These are phyloP conservation scores for Sarcophaga subvicina DNA, from an alignment of 2,888 invertebrate species.

Conservation along the genomic window DNA sequence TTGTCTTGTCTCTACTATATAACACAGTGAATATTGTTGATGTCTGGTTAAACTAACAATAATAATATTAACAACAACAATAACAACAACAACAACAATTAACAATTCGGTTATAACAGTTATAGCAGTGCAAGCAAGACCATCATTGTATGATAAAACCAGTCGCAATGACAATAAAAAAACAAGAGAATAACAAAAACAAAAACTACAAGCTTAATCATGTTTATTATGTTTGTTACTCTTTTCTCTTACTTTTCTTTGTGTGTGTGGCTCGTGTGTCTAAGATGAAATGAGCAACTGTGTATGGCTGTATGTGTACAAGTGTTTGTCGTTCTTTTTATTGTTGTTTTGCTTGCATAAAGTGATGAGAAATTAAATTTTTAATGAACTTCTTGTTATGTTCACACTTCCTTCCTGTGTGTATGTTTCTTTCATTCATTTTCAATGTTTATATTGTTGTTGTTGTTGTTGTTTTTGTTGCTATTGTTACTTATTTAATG, in stretches of 20 bases:
- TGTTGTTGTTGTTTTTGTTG: neutral
- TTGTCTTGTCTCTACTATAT: too few species aligned
- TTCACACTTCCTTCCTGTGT: constrained; percentile 59
- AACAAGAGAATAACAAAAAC: too few species aligned
- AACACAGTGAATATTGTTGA: too few species aligned
- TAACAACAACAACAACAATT: too few species aligned
- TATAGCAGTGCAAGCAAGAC: too few species aligned
- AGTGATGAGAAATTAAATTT: constrained; percentile 59
- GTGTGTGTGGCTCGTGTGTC: neutral
- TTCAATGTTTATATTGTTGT: constrained; percentile 12
- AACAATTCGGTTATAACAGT: too few species aligned
- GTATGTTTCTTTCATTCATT: constrained; percentile 37
- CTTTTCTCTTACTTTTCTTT: neutral
- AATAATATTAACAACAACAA: too few species aligned
- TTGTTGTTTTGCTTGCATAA: constrained; percentile 24
- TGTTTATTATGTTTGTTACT: constrained; percentile 17
- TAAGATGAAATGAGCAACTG: too few species aligned
- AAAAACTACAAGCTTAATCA: too few species aligned
- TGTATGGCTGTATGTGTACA: neutral
- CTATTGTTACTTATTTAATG: neutral
- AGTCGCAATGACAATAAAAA: too few species aligned
- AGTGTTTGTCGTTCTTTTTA: neutral
- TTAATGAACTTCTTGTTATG: constrained; percentile 55
- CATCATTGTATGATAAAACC: too few species aligned
- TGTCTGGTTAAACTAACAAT: too few species aligned